A percentile compares a stretch with the other conserved stretches of the same genome.
Conservation (phyloP, 2,113 vertebrate species). For the Corythoichthys intestinalis region DNA sequence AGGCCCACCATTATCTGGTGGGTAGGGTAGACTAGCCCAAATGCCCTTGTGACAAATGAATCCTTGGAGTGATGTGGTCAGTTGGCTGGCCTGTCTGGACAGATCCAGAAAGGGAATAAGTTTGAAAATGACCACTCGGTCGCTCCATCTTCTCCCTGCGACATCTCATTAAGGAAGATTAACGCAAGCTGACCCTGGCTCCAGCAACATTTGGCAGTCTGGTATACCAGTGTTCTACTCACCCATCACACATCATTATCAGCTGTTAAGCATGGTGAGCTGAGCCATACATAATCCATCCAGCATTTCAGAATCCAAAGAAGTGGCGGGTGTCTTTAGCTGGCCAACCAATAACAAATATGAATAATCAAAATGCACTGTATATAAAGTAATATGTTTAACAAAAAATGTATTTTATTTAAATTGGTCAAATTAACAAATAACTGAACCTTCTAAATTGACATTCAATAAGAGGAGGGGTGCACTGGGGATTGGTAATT, state of each 20-base stretch:
- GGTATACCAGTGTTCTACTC: constrained; percentile 56
- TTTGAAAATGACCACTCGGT: constrained; percentile 61
- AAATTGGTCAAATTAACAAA: not conserved
- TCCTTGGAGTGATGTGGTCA: constrained; percentile 58
- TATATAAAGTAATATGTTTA: not conserved
- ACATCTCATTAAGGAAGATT: constrained; percentile 75
- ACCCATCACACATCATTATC: constrained; percentile 75
- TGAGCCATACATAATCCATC: constrained; percentile 65
- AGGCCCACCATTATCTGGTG: constrained; percentile 21
- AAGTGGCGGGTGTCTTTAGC: constrained; percentile 17
- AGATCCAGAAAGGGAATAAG: constrained; percentile 55
- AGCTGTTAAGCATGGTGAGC: constrained; percentile 70
- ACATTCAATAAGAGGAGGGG: no score
- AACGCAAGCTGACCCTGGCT: constrained; percentile 62
- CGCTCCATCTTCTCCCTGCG: constrained; percentile 64
- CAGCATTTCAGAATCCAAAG: constrained; percentile 57
- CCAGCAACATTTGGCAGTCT: constrained; percentile 69
- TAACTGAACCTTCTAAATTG: not conserved
- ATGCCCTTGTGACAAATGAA: constrained; percentile 63
- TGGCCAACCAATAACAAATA: not conserved
- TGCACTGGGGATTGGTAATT: no score
- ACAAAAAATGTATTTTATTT: not conserved
- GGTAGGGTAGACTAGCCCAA: constrained; percentile 33
- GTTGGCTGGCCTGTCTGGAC: constrained; percentile 62
- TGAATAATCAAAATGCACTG: not conserved